Evolutionary conservation across 2,797 vertebrate species (phyloP), one percentile per base, ranked within the genome.

Genomic region (Sebastes melanostomus): DNA sequence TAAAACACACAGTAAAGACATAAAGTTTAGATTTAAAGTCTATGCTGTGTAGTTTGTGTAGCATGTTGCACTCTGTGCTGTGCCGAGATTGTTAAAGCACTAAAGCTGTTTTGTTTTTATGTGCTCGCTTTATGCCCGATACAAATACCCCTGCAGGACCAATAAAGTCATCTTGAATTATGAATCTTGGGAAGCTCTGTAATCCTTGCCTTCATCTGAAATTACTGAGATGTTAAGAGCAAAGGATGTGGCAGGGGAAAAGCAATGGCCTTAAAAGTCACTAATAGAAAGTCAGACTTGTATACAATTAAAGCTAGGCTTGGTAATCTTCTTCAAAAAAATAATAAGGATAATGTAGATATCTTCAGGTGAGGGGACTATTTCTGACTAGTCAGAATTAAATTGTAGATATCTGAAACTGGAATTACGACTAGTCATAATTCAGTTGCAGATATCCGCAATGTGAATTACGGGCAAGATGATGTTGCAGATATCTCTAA

Each of bases 41-140:
- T 22, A 22, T 24, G 18, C 12, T 14, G 30, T 32, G 24, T 71
- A 32, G 62, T 58, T 18, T 50, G 24, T 30, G n/a, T 18, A 67
- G 42, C 50, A 73, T 46, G 36, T 38, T 29, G 13, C 14, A 32
- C 34, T 54, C 25, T 54, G 1, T 16, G 25, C 0, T 62, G 24
- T 4, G 7, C 30, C n/a, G 30, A 10, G 14, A 77, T 22, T 30
- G 16, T 77, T 72, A 10, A 59, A 62, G 60, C 18, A 60, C 55
- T 59, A 14, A 61, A 74, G 72, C 27, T 34, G 66, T 69, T 61
- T 78, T 14, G 34, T 77, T 72, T 84, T 83, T 30, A 81, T 77
- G 10, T 16, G 25, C n/a, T 72, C 5, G 16, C 56, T 82, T 83
- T 46, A 77, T 83, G 67, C 66, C n/a, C 14, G 32, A 3, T 56